Base-by-base conservation (phyloP, 2,113 vertebrate species). In the Bothrops jararaca region DNA sequence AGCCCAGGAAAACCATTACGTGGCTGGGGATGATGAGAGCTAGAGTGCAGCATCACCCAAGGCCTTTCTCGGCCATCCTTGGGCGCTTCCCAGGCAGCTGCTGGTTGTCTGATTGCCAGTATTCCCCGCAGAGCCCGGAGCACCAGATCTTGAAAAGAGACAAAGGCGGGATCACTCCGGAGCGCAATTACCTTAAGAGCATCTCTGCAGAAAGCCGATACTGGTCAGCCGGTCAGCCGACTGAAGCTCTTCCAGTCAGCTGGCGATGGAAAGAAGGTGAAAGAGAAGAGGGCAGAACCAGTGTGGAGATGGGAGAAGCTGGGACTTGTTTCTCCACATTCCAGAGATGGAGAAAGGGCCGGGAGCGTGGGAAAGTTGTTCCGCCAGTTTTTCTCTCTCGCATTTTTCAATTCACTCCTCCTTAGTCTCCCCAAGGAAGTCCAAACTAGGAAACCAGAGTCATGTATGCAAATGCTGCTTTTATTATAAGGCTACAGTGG, bases 191-290 rank as follows among this genome's bases (percentile, higher is more conserved):
- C 13, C 86, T 52, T 48, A 26, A 48, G 0, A 39, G 22, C 1
- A 93, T 5, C 89, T 85, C 86, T 74, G 85, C 34, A 92, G 93
- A 91, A 91, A 56, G 93, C 39, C 0, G 3, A 15, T 50, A 9
- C 50, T 6, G 10, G 2, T 48, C 2, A 9, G 18, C 18, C 7
- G 1, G 18, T 42, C 74, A 8, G 34, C 34, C 20, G 18, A 34
- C 7, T 80, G 74, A 22, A 8, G 34, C 39, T 45, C 42, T 80
- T 22, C 50, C 60, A 57, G 58, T 56, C 24, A 45, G 20, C 74
- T 95, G 94, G 95, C 94, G 95, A 94, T 15, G 18, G 29, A 4
- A 7, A 15, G 93, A 95, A 94, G 95, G 95, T 6, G 4, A 29
- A 9, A 6, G 24, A 39, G 42, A 22, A 39, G 7, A 42, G 20